phyloP scores from a whole-genome alignment of 1,140 invertebrate species.

The Achatina immaculata region DNA sequence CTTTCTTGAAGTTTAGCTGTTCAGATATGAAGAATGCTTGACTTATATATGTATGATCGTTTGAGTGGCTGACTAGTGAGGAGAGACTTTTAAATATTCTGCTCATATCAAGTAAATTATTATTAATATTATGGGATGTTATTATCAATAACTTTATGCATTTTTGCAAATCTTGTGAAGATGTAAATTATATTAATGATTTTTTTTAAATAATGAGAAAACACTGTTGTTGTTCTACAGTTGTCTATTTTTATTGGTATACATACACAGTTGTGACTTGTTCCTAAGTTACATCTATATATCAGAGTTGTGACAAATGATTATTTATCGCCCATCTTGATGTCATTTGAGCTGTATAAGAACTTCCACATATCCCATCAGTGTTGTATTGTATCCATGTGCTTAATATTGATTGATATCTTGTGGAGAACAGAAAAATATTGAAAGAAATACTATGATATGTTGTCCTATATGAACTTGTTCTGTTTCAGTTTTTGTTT shows the following conservation, averaged over 20 bases:
- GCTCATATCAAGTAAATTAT: conserved; percentile 11
- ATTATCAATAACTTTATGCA: conserved; percentile 14
- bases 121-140: neutral
- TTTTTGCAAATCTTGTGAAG: neutral
- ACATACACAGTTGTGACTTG: neutral
- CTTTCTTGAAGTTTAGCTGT: no score
- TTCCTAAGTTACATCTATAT: conserved; percentile 10
- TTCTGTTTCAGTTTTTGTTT: no score
- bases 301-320: conserved; percentile 9
- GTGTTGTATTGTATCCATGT: conserved; percentile 18
- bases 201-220: neutral
- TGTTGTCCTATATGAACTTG: neutral
- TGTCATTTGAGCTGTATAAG: neutral
- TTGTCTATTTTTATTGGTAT: conserved; percentile 9
- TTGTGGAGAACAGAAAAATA: neutral
- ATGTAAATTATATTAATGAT: neutral
- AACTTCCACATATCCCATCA: conserved; percentile 10
- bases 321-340: neutral
- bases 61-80: no score
- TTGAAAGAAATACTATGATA: neutral
- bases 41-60: no score
- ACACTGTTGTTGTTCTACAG: neutral
- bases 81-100: neutral
- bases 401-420: conserved; percentile 11
- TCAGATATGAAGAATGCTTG: no score